Base-by-base conservation (phyloP, 2,888 invertebrate species). In the Endotricha flammealis region DNA sequence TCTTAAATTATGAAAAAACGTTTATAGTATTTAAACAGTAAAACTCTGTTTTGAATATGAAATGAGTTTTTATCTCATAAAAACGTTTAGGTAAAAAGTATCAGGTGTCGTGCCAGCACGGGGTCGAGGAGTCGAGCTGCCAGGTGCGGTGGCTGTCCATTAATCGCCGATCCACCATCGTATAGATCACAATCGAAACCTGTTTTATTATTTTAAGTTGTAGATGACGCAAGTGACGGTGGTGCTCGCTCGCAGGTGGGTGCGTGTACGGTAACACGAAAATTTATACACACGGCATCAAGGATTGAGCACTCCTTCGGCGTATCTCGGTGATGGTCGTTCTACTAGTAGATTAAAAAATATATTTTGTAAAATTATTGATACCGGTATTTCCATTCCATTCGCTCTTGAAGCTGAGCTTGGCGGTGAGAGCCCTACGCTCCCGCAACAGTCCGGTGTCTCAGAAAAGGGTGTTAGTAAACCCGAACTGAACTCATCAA, bases 151-250 rank as follows among this genome's bases (percentile, higher is more conserved):
- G 64, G 63, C 55, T 57, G 58, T 65, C 70, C 73, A 81, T 81
- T 78, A 80, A 79, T 80, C 77, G 74, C 75, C 60, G 72, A 70
- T 73, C 75, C 76, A 73, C 64, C 77, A 66, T 71, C 73, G 76
- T 77, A 72, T 76, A 79, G 83, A 85, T 86, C 77, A 82, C 76
- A 81, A 85, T 86, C 83, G 69, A 55, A 82, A 85, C 85, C 78
- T 61, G 85, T 86, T 86, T 78, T 77, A 79, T 81, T 82, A 82
- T 86, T 85, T 86, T 82, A 79, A 81, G 80, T 77, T 77, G 79
- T 78, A 80, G 80, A 82, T 86, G 85, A 86, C 85, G 83, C 82
- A 85, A 85, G 82, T 81, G 68, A 64, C 54, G 69, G 64, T 68
- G 68, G 67, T 64, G 67, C 54, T 14, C 23, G 24, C 14, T 67